Conservation (phyloP, 2,888 invertebrate genomes). For the Drosophila eohydei region DNA sequence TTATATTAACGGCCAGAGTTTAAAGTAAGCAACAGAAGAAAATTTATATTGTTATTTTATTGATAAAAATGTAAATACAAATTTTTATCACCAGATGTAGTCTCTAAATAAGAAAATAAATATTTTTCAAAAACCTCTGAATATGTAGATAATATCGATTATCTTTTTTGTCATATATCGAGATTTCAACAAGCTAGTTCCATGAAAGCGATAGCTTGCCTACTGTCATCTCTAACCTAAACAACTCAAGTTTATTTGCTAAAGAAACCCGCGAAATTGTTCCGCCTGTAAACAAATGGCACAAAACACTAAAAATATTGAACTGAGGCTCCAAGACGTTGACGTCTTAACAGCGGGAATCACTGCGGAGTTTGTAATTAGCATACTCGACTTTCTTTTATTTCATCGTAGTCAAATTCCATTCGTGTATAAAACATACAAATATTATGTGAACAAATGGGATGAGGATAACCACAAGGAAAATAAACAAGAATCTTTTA, state of each 20-base stretch:
- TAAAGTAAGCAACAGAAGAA: background rate
- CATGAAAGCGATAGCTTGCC: background rate
- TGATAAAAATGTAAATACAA: background rate
- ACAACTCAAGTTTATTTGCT: slow-evolving; percentile 33
- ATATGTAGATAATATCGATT: slow-evolving; percentile 3
- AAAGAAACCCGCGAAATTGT: slow-evolving; percentile 50
- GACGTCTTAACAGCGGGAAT: slow-evolving; percentile 78
- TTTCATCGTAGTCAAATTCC: slow-evolving; percentile 84
- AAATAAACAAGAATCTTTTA: slow-evolving; percentile 28
- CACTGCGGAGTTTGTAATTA: slow-evolving; percentile 74
- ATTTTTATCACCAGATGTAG: background rate
- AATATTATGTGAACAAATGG: slow-evolving; percentile 82
- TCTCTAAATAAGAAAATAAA: background rate
- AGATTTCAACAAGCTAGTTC: background rate
- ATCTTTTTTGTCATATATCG: slow-evolving; percentile 6
- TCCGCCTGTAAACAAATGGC: slow-evolving; percentile 44
- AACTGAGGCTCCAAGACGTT: slow-evolving; percentile 75
- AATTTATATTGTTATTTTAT: background rate
- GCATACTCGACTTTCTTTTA: slow-evolving; percentile 81
- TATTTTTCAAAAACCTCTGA: background rate
- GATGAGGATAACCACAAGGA: slow-evolving; percentile 36
- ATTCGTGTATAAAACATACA: slow-evolving; percentile 83
- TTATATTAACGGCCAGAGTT: slow-evolving; percentile 86
- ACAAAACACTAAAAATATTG: slow-evolving; percentile 60
- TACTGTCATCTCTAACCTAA: slow-evolving; percentile 5